Percentiles rank a stretch among this genome's conserved stretches.
Conservation (phyloP, 2,113 vertebrate species). For the Pachyramphus minor region DNA sequence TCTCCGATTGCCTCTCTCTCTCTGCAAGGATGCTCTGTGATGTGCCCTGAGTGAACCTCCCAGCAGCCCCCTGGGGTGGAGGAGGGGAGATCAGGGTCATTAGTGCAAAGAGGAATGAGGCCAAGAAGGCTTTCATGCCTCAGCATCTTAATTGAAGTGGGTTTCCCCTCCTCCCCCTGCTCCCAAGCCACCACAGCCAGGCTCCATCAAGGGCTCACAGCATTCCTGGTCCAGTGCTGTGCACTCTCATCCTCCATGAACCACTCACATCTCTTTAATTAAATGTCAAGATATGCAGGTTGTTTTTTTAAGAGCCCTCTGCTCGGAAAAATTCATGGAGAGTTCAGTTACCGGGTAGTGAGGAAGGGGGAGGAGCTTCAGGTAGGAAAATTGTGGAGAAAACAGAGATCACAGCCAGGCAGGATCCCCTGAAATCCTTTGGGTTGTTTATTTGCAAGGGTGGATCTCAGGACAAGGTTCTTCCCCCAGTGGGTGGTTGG, state of each 20-base stretch:
- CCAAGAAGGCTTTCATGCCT: neutral
- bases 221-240: neutral
- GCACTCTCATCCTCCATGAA: neutral
- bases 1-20: neutral
- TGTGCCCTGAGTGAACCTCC: neutral
- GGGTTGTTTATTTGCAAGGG: neutral
- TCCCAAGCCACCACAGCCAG: neutral
- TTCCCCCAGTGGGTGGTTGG: neutral
- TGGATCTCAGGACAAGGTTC: neutral
- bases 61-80: neutral
- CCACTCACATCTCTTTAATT: constrained; percentile 1
- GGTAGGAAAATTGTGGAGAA: neutral
- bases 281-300: constrained; percentile 34
- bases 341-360: neutral
- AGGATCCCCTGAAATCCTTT: neutral
- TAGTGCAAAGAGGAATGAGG: neutral
- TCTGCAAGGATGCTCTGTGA: neutral
- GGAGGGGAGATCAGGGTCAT: neutral
- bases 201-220: neutral
- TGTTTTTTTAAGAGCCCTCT: neutral
- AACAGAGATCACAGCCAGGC: neutral
- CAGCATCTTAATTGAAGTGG: neutral
- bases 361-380: neutral
- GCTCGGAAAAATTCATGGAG: neutral
- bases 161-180: neutral